phyloP scores from a whole-genome alignment of 2,113 vertebrate species.

The Asarcornis scutulata region DNA sequence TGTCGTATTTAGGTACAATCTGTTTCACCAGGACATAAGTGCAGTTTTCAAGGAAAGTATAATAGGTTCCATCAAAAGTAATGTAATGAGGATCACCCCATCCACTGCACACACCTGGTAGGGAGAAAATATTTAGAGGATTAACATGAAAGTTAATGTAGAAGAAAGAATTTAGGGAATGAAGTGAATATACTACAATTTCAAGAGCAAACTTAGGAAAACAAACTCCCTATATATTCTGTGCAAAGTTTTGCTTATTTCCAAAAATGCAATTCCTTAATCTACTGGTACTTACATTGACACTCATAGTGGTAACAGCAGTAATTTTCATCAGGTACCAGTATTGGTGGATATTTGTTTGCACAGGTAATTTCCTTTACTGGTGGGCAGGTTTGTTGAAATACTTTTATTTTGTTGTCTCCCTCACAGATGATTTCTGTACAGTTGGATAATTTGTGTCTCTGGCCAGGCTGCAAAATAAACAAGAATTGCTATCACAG shows the following conservation, averaged over 20 bases:
- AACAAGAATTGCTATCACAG: background rate
- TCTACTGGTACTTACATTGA: slow-evolving; percentile 83
- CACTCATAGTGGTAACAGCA: slow-evolving; percentile 88
- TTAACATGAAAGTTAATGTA: background rate
- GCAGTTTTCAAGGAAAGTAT: slow-evolving; percentile 85
- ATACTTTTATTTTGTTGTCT: slow-evolving; percentile 78
- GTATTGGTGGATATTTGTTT: slow-evolving; percentile 81
- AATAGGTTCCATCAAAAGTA: slow-evolving; percentile 89
- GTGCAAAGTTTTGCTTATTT: background rate
- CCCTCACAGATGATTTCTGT: slow-evolving; percentile 85
- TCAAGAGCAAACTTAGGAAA: background rate
- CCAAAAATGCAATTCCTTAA: background rate
- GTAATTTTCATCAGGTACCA: slow-evolving; percentile 74
- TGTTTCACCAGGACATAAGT: slow-evolving; percentile 89
- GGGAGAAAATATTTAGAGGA: background rate
- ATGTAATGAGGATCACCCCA: slow-evolving; percentile 85
- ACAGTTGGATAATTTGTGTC: slow-evolving; percentile 84
- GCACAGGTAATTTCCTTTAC: slow-evolving; percentile 79
- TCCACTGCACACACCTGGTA: slow-evolving; percentile 85
- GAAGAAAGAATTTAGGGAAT: background rate
- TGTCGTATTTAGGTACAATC: slow-evolving; percentile 75
- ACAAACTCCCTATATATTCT: background rate
- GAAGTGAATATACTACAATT: background rate
- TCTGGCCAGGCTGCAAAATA: slow-evolving; percentile 82
- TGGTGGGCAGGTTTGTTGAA: slow-evolving; percentile 78